These are phyloP conservation scores for Notarius lentiginosus DNA, from an alignment of 2,113 vertebrate genomes.

Conservation along the genomic window DNA sequence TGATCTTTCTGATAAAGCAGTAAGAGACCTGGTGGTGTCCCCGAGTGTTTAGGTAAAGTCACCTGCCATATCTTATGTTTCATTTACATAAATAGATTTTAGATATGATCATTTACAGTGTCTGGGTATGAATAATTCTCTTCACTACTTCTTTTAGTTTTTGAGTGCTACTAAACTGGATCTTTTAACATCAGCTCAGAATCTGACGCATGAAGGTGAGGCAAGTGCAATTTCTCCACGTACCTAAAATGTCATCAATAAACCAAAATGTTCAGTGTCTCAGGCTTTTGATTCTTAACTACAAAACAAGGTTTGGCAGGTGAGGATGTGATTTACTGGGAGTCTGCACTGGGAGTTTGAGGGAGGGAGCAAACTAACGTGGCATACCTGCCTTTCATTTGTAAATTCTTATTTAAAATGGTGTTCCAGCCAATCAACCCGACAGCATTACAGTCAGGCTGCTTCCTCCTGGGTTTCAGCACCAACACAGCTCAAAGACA, in stretches of 20 bases:
- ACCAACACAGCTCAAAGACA: no score
- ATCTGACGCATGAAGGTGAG: not conserved
- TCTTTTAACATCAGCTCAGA: not conserved
- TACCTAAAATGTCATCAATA: not conserved
- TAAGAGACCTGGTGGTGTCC: not conserved
- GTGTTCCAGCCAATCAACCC: not conserved
- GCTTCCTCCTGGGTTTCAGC: no score
- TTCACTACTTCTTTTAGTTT: not conserved
- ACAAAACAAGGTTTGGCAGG: not conserved
- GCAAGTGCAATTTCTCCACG: not conserved
- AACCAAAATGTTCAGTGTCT: not conserved
- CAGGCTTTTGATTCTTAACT: not conserved
- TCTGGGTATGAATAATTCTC: not conserved
- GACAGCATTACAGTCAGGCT: no score
- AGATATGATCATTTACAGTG: not conserved
- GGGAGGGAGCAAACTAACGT: not conserved
- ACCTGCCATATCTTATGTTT: not conserved
- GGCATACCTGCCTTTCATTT: not conserved
- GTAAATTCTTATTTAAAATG: not conserved
- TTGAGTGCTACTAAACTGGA: not conserved
- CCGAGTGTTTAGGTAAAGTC: not conserved
- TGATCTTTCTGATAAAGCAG: not conserved
- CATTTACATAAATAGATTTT: not conserved
- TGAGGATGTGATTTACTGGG: not conserved
- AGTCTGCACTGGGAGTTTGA: not conserved